phyloP scores from a whole-genome alignment of 2,113 vertebrate species.

The Bufo bufo region DNA sequence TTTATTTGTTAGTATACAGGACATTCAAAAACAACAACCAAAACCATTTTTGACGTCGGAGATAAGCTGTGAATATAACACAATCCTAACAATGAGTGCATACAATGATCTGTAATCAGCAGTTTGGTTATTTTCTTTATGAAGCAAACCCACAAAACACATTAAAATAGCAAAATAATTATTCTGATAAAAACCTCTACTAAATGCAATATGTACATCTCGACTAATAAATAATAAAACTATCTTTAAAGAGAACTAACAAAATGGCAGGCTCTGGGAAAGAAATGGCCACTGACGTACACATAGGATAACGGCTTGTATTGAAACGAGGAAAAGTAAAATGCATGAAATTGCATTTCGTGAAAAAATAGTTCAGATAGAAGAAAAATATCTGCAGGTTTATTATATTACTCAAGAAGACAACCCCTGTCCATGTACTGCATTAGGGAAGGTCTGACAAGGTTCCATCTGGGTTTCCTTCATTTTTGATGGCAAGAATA shows the following conservation, averaged over 20 bases:
- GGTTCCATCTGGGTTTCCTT: background rate
- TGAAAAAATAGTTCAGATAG: background rate
- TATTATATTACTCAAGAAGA: no score
- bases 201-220: constrained; percentile 29
- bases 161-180: background rate
- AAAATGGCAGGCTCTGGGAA: background rate
- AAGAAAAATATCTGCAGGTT: no score
- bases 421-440: no score
- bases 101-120: background rate
- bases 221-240: constrained; percentile 37
- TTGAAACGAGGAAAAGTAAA: background rate
- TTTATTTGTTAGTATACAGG: constrained; percentile 16
- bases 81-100: background rate
- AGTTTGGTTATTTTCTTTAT: background rate
- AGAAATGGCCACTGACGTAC: background rate
- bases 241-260: background rate
- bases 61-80: background rate
- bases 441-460: no score
- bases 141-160: background rate
- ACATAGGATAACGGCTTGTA: background rate
- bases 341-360: background rate
- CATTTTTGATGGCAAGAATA: background rate
- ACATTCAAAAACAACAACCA: background rate
- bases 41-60: background rate
- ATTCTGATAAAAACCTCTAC: background rate